Evolutionary conservation across 1,140 invertebrate species (phyloP).

Genomic region (Papilio glaucus): DNA sequence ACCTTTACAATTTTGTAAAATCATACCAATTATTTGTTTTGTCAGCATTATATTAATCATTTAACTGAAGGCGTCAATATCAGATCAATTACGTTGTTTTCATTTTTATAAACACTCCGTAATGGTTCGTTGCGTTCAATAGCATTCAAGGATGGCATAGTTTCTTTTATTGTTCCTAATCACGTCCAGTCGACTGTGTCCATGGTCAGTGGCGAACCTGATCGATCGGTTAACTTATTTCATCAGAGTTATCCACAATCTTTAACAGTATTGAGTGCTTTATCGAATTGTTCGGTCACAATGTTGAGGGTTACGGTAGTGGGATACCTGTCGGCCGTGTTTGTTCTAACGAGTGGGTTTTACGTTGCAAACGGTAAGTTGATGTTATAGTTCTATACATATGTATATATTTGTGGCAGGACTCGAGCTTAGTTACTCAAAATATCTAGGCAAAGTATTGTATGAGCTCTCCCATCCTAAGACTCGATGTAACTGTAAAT

Average conservation of each 20-base stretch:
- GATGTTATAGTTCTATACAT: no score
- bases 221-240: constrained; percentile 40
- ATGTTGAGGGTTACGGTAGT: constrained; percentile 39
- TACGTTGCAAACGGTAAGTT: constrained; percentile 63
- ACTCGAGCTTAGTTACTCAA: no score
- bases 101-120: constrained; percentile 9
- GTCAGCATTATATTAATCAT: not conserved
- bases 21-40: no score
- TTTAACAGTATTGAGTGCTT: not conserved
- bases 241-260: not conserved
- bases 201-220: constrained; percentile 51
- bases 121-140: constrained; percentile 42
- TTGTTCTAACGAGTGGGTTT: constrained; percentile 46
- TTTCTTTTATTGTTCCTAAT: constrained; percentile 54
- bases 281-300: not conserved
- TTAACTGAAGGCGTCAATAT: not conserved
- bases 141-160: constrained; percentile 62
- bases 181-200: constrained; percentile 46
- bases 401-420: no score
- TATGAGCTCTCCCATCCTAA: no score
- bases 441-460: no score
- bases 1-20: no score
- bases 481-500: no score
- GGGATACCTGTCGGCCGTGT: constrained; percentile 42
- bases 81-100: constrained; percentile 16